phyloP scores from a whole-genome alignment of 2,113 vertebrate genomes.

The Clarias gariepinus region DNA sequence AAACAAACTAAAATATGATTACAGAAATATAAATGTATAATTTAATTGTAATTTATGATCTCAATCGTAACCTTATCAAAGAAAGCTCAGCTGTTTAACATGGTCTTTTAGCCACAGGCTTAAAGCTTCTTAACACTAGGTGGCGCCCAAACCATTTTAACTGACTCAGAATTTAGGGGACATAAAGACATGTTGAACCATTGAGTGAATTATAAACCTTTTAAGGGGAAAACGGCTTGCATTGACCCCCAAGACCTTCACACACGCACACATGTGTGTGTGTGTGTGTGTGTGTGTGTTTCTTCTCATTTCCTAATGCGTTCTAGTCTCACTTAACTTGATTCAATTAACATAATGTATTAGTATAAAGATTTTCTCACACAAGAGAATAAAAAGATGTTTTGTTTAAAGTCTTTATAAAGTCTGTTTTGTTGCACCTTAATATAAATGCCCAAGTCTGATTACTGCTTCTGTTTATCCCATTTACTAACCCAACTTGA shows the following conservation, averaged over 20 bases:
- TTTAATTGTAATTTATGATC: neutral
- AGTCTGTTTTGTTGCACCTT: neutral
- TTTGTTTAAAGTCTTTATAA: too few species aligned
- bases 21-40: neutral
- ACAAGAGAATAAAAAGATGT: neutral
- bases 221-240: neutral
- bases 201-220: conserved; percentile 38
- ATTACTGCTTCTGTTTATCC: neutral
- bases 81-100: neutral
- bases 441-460: neutral
- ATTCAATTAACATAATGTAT: neutral
- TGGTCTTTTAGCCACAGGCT: neutral
- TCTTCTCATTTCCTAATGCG: neutral
- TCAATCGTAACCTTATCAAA: neutral
- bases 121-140: conserved; percentile 4
- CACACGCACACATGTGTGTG: too few species aligned
- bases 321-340: neutral
- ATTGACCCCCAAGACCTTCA: neutral
- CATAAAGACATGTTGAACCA: neutral
- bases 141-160: conserved; percentile 1
- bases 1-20: neutral
- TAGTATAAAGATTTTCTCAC: neutral
- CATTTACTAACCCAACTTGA: neutral
- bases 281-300: neutral
- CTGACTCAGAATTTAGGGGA: neutral